Conservation (phyloP, 2,888 invertebrate species). For the Plagiodera versicolora region DNA sequence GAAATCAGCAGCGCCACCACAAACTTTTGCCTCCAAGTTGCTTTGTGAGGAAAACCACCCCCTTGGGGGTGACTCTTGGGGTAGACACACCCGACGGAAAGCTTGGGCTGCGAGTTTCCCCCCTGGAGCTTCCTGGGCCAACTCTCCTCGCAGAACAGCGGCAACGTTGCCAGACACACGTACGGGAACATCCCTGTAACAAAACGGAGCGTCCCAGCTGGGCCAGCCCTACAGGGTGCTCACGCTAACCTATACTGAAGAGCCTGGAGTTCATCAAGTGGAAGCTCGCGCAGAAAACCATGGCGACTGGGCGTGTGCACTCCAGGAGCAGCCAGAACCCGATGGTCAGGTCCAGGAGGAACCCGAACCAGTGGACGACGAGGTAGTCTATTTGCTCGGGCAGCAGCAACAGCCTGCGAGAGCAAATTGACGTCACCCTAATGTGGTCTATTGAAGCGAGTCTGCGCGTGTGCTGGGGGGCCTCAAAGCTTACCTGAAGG, state of each 20-base stretch:
- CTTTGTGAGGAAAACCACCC: background rate
- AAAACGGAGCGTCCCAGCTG: no score
- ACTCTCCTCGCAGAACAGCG: constrained; percentile 76
- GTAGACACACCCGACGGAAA: constrained; percentile 35
- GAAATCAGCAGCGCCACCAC: constrained; percentile 61
- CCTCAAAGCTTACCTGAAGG: constrained; percentile 70
- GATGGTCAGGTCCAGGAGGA: constrained; percentile 80
- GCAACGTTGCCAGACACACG: constrained; percentile 84
- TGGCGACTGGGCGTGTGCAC: constrained; percentile 70
- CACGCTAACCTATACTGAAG: constrained; percentile 84
- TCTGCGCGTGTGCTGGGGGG: background rate
- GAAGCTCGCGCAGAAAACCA: constrained; percentile 77
- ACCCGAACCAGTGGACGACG: constrained; percentile 85
- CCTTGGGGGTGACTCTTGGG: constrained; percentile 10
- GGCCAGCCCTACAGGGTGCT: no score
- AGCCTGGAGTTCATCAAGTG: constrained; percentile 90
- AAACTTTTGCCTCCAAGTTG: constrained; percentile 55
- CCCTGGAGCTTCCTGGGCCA: constrained; percentile 68
- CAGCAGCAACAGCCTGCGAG: constrained; percentile 67
- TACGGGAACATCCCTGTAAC: constrained; percentile 89
- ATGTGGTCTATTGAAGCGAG: no score
- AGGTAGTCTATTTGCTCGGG: constrained; percentile 76
- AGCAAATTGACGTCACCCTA: no score
- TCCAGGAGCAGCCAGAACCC: constrained; percentile 81
- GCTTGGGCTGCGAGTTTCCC: constrained; percentile 15